phyloP scores from a whole-genome alignment of 2,888 invertebrate genomes.

The Arctia plantaginis region DNA sequence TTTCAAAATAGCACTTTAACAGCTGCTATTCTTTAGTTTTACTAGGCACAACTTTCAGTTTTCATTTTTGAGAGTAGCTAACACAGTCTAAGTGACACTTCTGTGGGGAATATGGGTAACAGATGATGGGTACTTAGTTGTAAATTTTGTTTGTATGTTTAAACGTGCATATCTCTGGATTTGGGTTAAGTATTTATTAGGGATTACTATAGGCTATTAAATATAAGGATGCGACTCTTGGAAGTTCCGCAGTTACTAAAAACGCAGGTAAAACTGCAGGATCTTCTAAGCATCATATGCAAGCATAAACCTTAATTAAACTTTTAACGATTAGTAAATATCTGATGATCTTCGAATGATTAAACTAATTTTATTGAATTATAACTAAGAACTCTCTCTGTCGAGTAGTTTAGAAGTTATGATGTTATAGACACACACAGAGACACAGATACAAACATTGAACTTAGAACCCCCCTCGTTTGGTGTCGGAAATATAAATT shows the following conservation, averaged over 20 bases:
- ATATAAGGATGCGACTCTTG: not conserved
- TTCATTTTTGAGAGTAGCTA: not conserved
- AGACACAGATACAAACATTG: not conserved
- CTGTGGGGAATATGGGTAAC: not conserved
- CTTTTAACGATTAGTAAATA: not conserved
- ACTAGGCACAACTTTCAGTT: not conserved
- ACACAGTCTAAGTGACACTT: not conserved
- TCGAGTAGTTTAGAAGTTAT: too few species aligned
- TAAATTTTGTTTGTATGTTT: not conserved
- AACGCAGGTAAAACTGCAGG: not conserved
- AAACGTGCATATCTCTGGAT: not conserved
- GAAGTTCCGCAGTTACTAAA: not conserved
- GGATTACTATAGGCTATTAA: too few species aligned
- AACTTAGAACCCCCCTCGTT: not conserved
- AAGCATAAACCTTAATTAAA: too few species aligned
- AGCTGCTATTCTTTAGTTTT: too few species aligned
- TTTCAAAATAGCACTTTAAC: too few species aligned
- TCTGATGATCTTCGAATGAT: not conserved
- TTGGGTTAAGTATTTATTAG: not conserved
- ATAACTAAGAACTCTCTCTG: not conserved
- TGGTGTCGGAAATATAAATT: not conserved
- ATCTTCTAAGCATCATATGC: too few species aligned
- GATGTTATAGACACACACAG: not conserved
- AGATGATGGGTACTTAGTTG: too few species aligned
- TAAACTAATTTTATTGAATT: not conserved